phyloP scores from a whole-genome alignment of 2,888 invertebrate genomes.

The Zeuzera pyrina region DNA sequence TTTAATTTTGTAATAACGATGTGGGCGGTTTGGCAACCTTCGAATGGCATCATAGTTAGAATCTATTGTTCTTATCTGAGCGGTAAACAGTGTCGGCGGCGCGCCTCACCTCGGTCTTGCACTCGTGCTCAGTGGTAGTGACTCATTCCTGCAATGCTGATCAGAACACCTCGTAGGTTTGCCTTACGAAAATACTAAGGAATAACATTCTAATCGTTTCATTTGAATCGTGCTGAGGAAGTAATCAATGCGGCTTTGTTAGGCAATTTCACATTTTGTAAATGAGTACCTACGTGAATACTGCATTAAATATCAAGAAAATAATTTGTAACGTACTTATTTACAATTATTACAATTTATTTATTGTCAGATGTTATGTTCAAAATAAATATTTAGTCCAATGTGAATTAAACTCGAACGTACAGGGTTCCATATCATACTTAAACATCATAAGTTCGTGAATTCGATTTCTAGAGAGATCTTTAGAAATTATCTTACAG shows the following conservation, averaged over 20 bases:
- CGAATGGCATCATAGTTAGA: slow-evolving; percentile 15
- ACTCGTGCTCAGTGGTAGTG: slow-evolving; percentile 23
- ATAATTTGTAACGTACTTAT: no score
- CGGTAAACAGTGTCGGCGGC: slow-evolving; percentile 5
- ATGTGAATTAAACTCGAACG: no score
- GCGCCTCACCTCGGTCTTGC: slow-evolving; percentile 27
- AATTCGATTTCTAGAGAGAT: no score
- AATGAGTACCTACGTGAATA: no score
- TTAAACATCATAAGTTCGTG: no score
- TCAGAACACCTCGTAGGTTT: slow-evolving; percentile 36
- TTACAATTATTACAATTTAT: no score
- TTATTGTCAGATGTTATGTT: no score
- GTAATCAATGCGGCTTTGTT: slow-evolving; percentile 33
- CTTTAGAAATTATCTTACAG: no score
- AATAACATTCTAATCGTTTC: slow-evolving; percentile 31
- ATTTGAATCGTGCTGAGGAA: slow-evolving; percentile 36
- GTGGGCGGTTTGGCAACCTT: slow-evolving; percentile 7
- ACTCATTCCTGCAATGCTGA: slow-evolving; percentile 31
- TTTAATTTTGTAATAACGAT: neutral
- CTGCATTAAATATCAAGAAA: no score
- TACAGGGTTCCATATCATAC: no score
- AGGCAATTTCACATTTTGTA: slow-evolving; percentile 26
- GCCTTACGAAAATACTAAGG: slow-evolving; percentile 40
- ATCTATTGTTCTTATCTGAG: slow-evolving; percentile 28
- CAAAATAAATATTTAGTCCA: no score